phyloP scores from a whole-genome alignment of 2,888 invertebrate species.

The Ecliptopera silaceata region DNA sequence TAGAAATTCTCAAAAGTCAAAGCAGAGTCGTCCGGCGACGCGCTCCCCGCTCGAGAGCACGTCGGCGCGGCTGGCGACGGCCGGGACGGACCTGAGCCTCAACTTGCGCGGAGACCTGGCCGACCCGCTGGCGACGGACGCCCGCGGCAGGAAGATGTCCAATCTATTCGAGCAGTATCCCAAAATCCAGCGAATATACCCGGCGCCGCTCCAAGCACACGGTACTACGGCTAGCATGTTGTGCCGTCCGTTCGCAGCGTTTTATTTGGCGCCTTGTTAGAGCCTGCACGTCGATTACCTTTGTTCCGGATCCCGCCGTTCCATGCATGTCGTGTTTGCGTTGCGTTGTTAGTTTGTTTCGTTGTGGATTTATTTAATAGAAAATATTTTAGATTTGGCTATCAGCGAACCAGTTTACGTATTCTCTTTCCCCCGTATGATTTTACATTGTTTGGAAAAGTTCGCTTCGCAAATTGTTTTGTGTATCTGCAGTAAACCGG shows the following conservation, averaged over 20 bases:
- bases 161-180: constrained; percentile 88
- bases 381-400: constrained; percentile 50
- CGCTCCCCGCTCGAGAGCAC: constrained; percentile 80
- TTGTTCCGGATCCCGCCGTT: constrained; percentile 59
- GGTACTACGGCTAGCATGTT: constrained; percentile 72
- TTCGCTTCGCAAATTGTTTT: constrained; percentile 46
- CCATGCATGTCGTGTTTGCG: constrained; percentile 73
- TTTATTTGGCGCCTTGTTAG: constrained; percentile 63
- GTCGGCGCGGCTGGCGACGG: constrained; percentile 53
- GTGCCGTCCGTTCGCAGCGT: constrained; percentile 51
- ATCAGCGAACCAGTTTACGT: constrained; percentile 42
- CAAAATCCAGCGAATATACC: constrained; percentile 90
- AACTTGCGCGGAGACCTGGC: constrained; percentile 69
- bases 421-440: constrained; percentile 33
- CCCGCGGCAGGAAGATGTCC: constrained; percentile 84
- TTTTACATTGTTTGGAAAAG: constrained; percentile 37
- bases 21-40: constrained; percentile 80
- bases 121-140: constrained; percentile 67
- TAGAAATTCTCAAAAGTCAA: constrained; percentile 76
- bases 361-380: constrained; percentile 51
- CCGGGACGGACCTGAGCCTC: constrained; percentile 68
- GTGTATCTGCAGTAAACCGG: constrained; percentile 27
- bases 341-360: constrained; percentile 59
- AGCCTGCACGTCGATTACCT: constrained; percentile 65
- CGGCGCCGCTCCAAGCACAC: constrained; percentile 82